Evolutionary conservation across 2,113 vertebrate species (phyloP).

Genomic region (Tyto alba): DNA sequence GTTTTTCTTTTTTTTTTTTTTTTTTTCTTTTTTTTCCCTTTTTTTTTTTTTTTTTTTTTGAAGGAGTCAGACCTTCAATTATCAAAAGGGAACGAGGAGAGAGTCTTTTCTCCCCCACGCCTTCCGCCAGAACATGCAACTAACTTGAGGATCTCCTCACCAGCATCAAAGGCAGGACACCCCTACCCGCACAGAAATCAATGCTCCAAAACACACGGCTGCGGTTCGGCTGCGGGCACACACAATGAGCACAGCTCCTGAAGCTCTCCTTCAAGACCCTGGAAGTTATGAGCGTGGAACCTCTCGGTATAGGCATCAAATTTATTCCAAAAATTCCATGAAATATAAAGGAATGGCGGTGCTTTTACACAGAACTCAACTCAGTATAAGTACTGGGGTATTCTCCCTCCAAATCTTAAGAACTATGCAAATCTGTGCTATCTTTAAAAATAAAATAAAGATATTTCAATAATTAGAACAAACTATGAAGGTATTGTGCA

Average conservation of each 20-base stretch:
- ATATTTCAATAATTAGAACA: constrained; percentile 94
- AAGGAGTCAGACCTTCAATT: background rate
- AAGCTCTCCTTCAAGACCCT: background rate
- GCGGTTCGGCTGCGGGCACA: background rate
- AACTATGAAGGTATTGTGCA: constrained; percentile 94
- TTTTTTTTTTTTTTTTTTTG: background rate
- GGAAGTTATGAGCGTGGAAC: constrained; percentile 61
- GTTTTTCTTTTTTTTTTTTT: background rate
- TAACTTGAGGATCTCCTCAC: background rate
- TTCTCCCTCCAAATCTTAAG: constrained; percentile 43
- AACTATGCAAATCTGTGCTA: constrained; percentile 64
- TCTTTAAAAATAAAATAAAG: constrained; percentile 77
- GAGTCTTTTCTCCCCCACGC: background rate
- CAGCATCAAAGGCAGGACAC: background rate
- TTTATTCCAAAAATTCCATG: constrained; percentile 74
- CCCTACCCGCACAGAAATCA: background rate
- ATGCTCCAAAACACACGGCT: background rate
- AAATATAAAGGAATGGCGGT: constrained; percentile 68
- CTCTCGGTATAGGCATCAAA: constrained; percentile 65
- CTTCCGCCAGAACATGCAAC: background rate
- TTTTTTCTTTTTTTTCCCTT: background rate
- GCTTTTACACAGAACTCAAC: constrained; percentile 65
- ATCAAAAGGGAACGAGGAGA: background rate
- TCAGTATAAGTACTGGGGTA: constrained; percentile 49
- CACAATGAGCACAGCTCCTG: constrained; percentile 20